Conservation (phyloP, 2,888 invertebrate genomes). For the Caenorhabditis sulstoni region DNA sequence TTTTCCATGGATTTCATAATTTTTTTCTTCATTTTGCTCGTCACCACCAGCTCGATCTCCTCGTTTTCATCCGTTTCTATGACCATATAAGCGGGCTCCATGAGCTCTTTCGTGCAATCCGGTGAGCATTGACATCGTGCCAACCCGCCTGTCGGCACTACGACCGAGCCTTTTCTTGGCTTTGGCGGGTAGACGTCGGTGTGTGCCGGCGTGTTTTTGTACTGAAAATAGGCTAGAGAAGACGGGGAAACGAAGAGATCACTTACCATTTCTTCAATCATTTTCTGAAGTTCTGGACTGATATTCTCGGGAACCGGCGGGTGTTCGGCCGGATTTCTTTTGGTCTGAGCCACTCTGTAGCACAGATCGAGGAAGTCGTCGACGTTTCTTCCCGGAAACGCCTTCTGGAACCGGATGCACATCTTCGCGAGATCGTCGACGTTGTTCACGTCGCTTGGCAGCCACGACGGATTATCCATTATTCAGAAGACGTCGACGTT, state of each 20-base stretch:
- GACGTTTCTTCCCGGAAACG: too few relatives aligned
- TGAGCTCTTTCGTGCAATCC: not conserved
- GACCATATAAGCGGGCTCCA: not conserved
- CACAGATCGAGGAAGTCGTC: too few relatives aligned
- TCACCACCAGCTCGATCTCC: too few relatives aligned
- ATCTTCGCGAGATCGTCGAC: too few relatives aligned
- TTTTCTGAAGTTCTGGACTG: slow-evolving; percentile 12
- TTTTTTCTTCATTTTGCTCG: too few relatives aligned
- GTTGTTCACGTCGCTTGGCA: too few relatives aligned
- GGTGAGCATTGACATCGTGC: not conserved
- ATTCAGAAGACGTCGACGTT: too few relatives aligned
- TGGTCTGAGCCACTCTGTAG: too few relatives aligned
- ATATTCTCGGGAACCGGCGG: slow-evolving; percentile 1
- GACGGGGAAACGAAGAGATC: not conserved
- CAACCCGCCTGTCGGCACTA: slow-evolving; percentile 7
- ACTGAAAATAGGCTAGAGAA: not conserved
- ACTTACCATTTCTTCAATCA: slow-evolving; percentile 4
- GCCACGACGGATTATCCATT: too few relatives aligned
- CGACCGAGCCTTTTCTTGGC: not conserved
- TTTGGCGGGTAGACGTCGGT: slow-evolving; percentile 4
- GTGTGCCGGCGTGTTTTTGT: not conserved
- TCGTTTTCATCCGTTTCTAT: not conserved
- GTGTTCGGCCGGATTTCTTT: too few relatives aligned
- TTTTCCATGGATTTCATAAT: too few relatives aligned
- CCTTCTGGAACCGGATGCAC: too few relatives aligned